phyloP scores from a whole-genome alignment of 2,888 invertebrate genomes.

The Deilephila porcellus region DNA sequence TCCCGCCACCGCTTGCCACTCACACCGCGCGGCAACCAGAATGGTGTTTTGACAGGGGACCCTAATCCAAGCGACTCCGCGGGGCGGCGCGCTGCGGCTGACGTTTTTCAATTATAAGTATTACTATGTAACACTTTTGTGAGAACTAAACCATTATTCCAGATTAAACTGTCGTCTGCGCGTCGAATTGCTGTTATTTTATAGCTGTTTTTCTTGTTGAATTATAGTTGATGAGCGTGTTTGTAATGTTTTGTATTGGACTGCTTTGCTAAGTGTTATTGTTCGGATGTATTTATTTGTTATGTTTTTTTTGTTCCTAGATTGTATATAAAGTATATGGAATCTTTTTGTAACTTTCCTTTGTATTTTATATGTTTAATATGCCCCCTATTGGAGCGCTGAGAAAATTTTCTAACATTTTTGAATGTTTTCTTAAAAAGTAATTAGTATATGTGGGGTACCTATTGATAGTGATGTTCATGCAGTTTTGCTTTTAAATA shows the following conservation, averaged over 20 bases:
- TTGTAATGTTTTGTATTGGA: constrained; percentile 36
- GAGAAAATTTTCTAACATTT: too few relatives aligned
- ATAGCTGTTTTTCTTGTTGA: constrained; percentile 30
- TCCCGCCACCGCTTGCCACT: constrained; percentile 20
- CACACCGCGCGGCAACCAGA: constrained; percentile 35
- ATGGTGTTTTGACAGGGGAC: constrained; percentile 73
- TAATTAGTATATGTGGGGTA: too few relatives aligned
- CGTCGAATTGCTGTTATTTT: constrained; percentile 45
- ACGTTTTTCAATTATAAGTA: constrained; percentile 77
- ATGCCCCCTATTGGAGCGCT: too few relatives aligned
- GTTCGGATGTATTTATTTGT: not conserved
- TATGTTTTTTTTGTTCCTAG: not conserved
- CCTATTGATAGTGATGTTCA: too few relatives aligned
- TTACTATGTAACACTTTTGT: constrained; percentile 75
- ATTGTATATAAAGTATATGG: too few relatives aligned
- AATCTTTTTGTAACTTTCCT: too few relatives aligned
- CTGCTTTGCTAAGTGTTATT: not conserved
- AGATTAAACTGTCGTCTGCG: constrained; percentile 56
- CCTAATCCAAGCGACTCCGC: constrained; percentile 72
- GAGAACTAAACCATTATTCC: constrained; percentile 54
- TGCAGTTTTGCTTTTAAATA: too few relatives aligned
- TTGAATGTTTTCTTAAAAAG: too few relatives aligned
- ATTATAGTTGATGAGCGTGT: constrained; percentile 30
- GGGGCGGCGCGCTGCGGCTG: constrained; percentile 73
- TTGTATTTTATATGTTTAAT: too few relatives aligned